Percentiles rank a stretch among this genome's conserved stretches.
Conservation (phyloP, 1,140 invertebrate species). For the Pollicipes pollicipes region DNA sequence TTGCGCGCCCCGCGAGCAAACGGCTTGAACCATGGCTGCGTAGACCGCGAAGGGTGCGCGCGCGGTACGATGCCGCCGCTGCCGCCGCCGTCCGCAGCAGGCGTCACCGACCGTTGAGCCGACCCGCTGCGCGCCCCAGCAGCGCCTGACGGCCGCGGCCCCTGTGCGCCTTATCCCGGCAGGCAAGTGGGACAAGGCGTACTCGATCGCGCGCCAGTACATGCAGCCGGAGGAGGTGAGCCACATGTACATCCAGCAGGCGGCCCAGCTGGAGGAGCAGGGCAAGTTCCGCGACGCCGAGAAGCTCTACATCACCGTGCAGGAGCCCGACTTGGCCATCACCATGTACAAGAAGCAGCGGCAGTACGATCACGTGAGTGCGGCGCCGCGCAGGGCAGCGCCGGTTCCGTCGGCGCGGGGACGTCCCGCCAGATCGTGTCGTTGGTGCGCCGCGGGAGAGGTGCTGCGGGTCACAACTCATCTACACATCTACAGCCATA, state of each 20-base stretch:
- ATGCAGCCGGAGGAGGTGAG: slow-evolving; percentile 55
- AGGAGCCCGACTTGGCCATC: slow-evolving; percentile 78
- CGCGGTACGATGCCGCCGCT: too few species aligned
- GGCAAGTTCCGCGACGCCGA: slow-evolving; percentile 73
- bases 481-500: slow-evolving; percentile 1
- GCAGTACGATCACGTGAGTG: slow-evolving; percentile 53
- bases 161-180: slow-evolving; percentile 6
- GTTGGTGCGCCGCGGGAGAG: background rate
- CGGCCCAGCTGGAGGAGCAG: slow-evolving; percentile 47
- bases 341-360: slow-evolving; percentile 81
- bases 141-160: too few species aligned
- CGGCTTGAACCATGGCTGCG: too few species aligned
- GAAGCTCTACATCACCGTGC: slow-evolving; percentile 70
- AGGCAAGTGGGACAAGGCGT: slow-evolving; percentile 70
- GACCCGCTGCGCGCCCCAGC: too few species aligned
- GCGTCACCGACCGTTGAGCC: too few species aligned
- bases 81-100: too few species aligned
- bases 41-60: too few species aligned
- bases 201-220: slow-evolving; percentile 51
- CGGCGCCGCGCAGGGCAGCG: slow-evolving; percentile 24
- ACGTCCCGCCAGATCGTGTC: background rate
- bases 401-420: slow-evolving; percentile 22
- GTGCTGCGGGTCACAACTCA: too few species aligned
- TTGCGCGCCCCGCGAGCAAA: too few species aligned
- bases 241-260: slow-evolving; percentile 61